Base-by-base conservation (phyloP, 2,888 invertebrate genomes). In the Mesoligia furuncula region DNA sequence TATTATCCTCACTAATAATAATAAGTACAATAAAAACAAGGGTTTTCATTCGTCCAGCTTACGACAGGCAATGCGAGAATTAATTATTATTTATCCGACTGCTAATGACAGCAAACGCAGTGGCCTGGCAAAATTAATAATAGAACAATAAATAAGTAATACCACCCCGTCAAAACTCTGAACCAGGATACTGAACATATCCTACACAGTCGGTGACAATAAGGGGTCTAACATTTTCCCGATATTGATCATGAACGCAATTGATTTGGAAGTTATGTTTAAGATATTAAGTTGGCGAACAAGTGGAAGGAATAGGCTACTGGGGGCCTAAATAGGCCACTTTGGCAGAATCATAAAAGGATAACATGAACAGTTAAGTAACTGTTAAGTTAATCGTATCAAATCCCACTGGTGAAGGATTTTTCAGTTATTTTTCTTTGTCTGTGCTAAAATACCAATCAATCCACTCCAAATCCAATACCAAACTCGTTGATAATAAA, bases 121-220 rank as follows among this genome's bases (percentile, higher is more conserved):
- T 27, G 27, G 39, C 39, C 13, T 64, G 64, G 70, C 24, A 24
- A 42, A 65, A 42, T 39, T 65, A 27, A 65, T 70, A 65, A 65
- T 65, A 27, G 8, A 27, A 11, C 31, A 9, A 31, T 57, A 68
- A 54, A 68, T 68, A 68, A 57, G 59, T 59, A 57, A 57, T 57
- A 24, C 17, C 59, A n/a, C 59, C 15, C 36, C 24, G 9, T 24
- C 36, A 3, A 17, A 59, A 68, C 68, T 17, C n/a, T 11, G n/a
- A n/a, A 36, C 36, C 15, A 57, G 31, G 15, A 36, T 61, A 59
- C 15, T 48, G 24, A 24, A 31, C 9, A 1, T 17, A 7, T 68
- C 24, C 31, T 24, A 36, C 67, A 8, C 1, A 15, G 9, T 31
- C 17, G 17, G 17, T 69, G 68, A 36, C 11, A 57, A 15, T 9